A percentile compares a stretch with the other conserved stretches of the same genome.
Conservation (phyloP, 2,113 vertebrate genomes). For the Sialia sialis region DNA sequence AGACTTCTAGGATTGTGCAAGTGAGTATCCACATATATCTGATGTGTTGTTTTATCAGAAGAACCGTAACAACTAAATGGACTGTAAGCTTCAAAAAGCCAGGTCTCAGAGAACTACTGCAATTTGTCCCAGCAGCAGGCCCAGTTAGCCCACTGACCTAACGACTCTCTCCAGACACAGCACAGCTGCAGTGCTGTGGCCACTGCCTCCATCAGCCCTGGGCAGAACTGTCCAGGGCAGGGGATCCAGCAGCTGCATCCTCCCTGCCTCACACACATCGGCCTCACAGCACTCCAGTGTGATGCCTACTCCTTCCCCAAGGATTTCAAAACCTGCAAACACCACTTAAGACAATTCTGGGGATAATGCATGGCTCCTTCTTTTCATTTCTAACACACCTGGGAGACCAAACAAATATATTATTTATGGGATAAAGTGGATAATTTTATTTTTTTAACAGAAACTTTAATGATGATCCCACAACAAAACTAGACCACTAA, state of each 20-base stretch:
- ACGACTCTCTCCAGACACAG: fast-evolving
- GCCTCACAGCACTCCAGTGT: not conserved
- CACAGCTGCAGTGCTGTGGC: fast-evolving
- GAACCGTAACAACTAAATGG: not conserved
- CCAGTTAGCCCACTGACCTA: fast-evolving
- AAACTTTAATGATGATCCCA: not conserved
- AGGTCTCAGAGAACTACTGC: not conserved
- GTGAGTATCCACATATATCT: not conserved
- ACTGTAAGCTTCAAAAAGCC: not conserved
- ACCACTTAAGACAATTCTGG: not conserved
- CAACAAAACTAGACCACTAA: not conserved
- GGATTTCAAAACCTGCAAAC: not conserved
- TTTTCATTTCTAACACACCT: not conserved
- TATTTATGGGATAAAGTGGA: not conserved
- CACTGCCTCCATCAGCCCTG: not conserved
- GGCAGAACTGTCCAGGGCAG: not conserved
- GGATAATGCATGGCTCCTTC: not conserved
- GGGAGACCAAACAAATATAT: not conserved
- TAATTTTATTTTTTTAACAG: not conserved
- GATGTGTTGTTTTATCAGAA: not conserved
- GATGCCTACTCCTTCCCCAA: not conserved
- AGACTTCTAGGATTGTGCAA: not conserved
- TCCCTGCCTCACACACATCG: not conserved
- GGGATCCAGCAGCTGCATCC: not conserved
- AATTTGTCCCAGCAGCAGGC: not conserved